These are phyloP conservation scores for Laupala kohalensis DNA, from an alignment of 1,140 invertebrate species.

Conservation along the genomic window DNA sequence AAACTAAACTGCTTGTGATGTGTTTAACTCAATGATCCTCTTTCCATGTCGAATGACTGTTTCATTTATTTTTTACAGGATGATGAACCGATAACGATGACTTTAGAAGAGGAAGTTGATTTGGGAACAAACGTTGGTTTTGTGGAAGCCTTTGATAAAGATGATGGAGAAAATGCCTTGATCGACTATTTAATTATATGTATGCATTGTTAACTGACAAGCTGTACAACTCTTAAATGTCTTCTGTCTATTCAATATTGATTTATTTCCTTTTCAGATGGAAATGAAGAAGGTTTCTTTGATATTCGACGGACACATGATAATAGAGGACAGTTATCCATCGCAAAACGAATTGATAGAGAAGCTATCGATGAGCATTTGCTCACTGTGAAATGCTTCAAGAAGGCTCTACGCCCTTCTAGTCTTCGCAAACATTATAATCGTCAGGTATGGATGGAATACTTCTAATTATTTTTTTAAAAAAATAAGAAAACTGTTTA, in stretches of 20 bases:
- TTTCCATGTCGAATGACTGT: background rate
- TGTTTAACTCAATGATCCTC: background rate
- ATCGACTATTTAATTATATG: slow-evolving; percentile 60
- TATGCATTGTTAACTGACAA: slow-evolving; percentile 22
- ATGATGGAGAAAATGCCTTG: slow-evolving; percentile 58
- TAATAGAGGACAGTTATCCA: slow-evolving; percentile 47
- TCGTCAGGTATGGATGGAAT: slow-evolving; percentile 31
- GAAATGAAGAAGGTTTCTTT: slow-evolving; percentile 55
- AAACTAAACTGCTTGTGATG: no score
- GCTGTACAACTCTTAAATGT: background rate
- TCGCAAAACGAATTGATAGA: slow-evolving; percentile 48
- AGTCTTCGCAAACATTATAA: slow-evolving; percentile 43
- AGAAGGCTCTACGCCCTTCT: slow-evolving; percentile 31
- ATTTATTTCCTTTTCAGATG: slow-evolving; percentile 31
- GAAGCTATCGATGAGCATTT: slow-evolving; percentile 44
- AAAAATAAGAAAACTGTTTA: no score
- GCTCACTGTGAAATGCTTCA: slow-evolving; percentile 58
- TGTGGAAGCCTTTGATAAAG: slow-evolving; percentile 55
- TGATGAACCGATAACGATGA: slow-evolving; percentile 46
- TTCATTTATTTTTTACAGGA: slow-evolving; percentile 32
- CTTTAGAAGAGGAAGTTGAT: slow-evolving; percentile 48
- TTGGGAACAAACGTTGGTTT: slow-evolving; percentile 48
- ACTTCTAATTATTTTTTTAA: background rate
- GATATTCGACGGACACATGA: slow-evolving; percentile 44
- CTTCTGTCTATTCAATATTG: background rate